A percentile compares a stretch with the other conserved stretches of the same genome.
Conservation (phyloP, 2,113 vertebrate genomes). For the Anolis sagrei region DNA sequence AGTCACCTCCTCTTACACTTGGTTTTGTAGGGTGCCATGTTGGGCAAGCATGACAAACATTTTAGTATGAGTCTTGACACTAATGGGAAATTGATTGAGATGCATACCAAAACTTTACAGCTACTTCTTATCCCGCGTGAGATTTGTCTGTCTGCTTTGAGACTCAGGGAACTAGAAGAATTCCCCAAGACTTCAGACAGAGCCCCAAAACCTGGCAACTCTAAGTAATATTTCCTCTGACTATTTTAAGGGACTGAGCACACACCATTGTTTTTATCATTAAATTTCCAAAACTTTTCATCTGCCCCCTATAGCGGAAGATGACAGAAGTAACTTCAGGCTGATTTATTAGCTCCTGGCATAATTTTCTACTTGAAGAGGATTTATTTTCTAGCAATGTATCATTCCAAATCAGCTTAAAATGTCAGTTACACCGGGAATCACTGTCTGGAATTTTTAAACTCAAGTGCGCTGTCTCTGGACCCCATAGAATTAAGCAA, state of each 20-base stretch:
- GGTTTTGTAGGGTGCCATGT: too few species aligned
- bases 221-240: not conserved
- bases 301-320: not conserved
- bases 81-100: too few species aligned
- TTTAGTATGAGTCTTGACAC: too few species aligned
- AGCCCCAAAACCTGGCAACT: too few species aligned
- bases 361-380: constrained; percentile 43
- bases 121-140: too few species aligned
- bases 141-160: too few species aligned
- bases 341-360: constrained; percentile 38
- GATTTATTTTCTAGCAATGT: constrained; percentile 42
- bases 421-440: constrained; percentile 54
- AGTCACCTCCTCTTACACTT: too few species aligned
- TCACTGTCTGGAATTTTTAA: constrained; percentile 24
- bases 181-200: too few species aligned
- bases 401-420: constrained; percentile 52
- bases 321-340: not conserved
- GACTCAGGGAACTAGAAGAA: too few species aligned
- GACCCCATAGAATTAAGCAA: constrained; percentile 15
- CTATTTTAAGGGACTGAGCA: not conserved
- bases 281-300: constrained; percentile 1
- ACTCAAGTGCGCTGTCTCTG: constrained; percentile 41
- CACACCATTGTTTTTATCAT: not conserved
- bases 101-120: too few species aligned
- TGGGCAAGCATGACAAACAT: too few species aligned